phyloP scores from a whole-genome alignment of 37 sponge, comb jelly and placozoan species.

The Mnemiopsis leidyi region DNA sequence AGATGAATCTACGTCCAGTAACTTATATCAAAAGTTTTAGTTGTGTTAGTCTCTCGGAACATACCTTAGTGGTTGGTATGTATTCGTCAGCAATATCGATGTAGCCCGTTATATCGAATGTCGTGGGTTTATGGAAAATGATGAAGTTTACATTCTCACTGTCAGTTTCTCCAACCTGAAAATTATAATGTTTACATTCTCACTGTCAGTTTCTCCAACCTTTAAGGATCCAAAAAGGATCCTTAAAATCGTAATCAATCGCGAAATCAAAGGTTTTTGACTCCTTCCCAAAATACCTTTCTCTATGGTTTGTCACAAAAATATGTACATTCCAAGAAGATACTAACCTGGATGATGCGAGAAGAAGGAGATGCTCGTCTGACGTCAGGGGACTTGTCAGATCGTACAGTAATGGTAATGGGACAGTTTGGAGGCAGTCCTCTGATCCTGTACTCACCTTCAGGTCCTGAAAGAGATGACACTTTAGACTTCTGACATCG shows the following conservation, averaged over 20 bases:
- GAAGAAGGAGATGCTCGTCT: not conserved
- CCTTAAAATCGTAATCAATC: no score
- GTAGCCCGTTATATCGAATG: slow-evolving; percentile 53
- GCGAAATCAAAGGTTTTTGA: no score
- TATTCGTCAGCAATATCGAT: slow-evolving; percentile 33
- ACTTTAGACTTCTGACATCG: no score
- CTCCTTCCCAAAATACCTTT: no score
- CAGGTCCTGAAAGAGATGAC: not conserved
- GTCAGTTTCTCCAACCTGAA: slow-evolving; percentile 19
- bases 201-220: slow-evolving; percentile 15
- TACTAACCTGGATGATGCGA: not conserved
- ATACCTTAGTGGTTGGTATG: slow-evolving; percentile 23
- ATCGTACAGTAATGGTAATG: not conserved
- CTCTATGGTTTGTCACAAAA: no score
- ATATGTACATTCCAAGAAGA: no score
- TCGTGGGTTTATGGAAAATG: slow-evolving; percentile 44
- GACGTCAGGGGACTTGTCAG: not conserved
- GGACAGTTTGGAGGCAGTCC: slow-evolving; percentile 43
- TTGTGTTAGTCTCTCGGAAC: no score
- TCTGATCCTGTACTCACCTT: slow-evolving; percentile 36
- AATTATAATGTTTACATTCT: not conserved
- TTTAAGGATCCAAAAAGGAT: no score
- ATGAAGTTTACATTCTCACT: not conserved
- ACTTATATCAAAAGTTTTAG: no score
- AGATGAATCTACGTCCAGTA: no score